Percentiles rank a stretch among this genome's conserved stretches.
Evolutionary conservation across 1,140 invertebrate genomes (phyloP).

Genomic region (Drosophila teissieri): DNA sequence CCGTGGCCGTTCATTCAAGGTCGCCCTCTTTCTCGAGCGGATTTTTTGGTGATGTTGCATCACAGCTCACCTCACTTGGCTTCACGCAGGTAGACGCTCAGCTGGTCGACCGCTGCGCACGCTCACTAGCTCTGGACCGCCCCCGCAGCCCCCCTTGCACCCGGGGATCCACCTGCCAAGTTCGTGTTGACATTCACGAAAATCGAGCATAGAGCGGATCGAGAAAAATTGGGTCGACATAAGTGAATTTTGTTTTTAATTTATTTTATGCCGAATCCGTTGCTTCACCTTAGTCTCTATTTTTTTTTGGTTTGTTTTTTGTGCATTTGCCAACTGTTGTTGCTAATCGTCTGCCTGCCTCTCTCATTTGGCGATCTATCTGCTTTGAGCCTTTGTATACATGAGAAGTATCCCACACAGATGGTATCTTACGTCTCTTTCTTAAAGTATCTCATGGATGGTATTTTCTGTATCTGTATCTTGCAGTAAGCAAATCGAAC

Average conservation of each 20-base stretch:
- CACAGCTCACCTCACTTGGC: constrained; percentile 30
- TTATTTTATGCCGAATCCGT: constrained; percentile 66
- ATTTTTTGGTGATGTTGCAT: constrained; percentile 60
- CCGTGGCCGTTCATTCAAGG: constrained; percentile 64
- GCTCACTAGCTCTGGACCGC: constrained; percentile 30
- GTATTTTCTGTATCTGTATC: not conserved
- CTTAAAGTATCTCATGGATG: constrained; percentile 10
- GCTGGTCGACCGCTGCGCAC: constrained; percentile 39
- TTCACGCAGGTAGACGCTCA: constrained; percentile 7
- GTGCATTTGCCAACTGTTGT: constrained; percentile 47
- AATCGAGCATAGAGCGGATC: constrained; percentile 48
- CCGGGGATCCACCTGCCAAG: constrained; percentile 37
- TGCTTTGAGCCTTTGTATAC: not conserved
- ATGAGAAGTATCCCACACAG: no score
- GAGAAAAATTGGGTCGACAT: constrained; percentile 76
- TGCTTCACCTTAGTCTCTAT: constrained; percentile 57
- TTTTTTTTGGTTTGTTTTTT: constrained; percentile 17
- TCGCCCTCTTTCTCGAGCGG: constrained; percentile 66
- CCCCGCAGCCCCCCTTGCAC: constrained; percentile 30
- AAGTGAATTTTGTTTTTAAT: constrained; percentile 66
- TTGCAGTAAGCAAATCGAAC: constrained; percentile 78
- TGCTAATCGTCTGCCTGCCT: constrained; percentile 41
- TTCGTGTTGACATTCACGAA: constrained; percentile 80
- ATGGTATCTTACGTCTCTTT: not conserved
- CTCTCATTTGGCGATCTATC: constrained; percentile 6